A percentile compares a stretch with the other conserved stretches of the same genome.
These are phyloP conservation scores for Chloromyia formosa DNA, from an alignment of 2,888 invertebrate genomes.

Conservation along the genomic window DNA sequence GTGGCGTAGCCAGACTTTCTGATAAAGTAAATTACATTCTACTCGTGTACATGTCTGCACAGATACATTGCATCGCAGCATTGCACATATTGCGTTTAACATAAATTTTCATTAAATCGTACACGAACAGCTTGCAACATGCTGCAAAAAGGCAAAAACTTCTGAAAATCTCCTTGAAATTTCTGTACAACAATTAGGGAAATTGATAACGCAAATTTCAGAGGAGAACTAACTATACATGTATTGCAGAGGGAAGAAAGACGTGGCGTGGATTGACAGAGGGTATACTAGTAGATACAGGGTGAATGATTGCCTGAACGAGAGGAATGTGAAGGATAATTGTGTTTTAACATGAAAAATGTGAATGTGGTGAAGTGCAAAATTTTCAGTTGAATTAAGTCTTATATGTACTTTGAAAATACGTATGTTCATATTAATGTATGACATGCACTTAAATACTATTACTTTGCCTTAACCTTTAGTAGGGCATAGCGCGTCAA, in stretches of 20 bases:
- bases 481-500: too few species aligned
- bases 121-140: slow-evolving; percentile 15
- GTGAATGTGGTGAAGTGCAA: too few species aligned
- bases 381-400: too few species aligned
- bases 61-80: not conserved
- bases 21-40: slow-evolving; percentile 18
- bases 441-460: too few species aligned
- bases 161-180: slow-evolving; percentile 5
- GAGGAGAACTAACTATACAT: slow-evolving; percentile 22
- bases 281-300: not conserved
- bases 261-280: not conserved
- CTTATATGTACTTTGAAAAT: too few species aligned
- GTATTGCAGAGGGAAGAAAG: not conserved
- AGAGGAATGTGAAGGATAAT: not conserved
- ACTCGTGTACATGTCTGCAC: not conserved
- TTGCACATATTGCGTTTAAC: not conserved
- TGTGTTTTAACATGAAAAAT: too few species aligned
- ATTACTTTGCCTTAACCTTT: too few species aligned
- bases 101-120: slow-evolving; percentile 20
- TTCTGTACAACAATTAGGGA: slow-evolving; percentile 46
- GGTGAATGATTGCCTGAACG: slow-evolving; percentile 1
- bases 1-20: slow-evolving; percentile 18
- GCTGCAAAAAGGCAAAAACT: not conserved
- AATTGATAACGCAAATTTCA: slow-evolving; percentile 48
- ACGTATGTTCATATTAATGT: too few species aligned